Evolutionary conservation across 2,113 vertebrate species (phyloP).

Genomic region (Psophia crepitans): DNA sequence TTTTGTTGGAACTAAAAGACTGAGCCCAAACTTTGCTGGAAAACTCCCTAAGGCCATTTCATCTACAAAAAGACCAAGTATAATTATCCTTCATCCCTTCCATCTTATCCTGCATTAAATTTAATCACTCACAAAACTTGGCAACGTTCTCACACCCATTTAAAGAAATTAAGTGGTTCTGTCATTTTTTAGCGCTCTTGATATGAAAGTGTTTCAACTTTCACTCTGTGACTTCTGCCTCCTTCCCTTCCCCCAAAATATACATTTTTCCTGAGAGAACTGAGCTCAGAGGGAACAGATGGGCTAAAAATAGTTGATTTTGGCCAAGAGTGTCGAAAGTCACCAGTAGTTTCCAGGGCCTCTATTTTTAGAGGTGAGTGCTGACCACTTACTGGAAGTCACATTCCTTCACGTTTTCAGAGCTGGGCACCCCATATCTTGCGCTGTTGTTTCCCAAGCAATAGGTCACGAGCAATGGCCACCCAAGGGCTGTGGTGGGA

Average conservation of each 20-base stretch:
- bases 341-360: constrained; percentile 31
- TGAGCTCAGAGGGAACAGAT: constrained; percentile 38
- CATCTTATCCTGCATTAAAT: constrained; percentile 56
- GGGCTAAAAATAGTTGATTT: constrained; percentile 60
- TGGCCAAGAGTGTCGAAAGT: constrained; percentile 40
- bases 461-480: neutral
- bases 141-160: constrained; percentile 42
- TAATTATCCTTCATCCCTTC: constrained; percentile 59
- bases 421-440: neutral
- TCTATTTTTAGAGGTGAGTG: constrained; percentile 59
- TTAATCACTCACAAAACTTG: constrained; percentile 62
- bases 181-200: constrained; percentile 47
- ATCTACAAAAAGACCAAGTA: constrained; percentile 59
- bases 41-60: constrained; percentile 64
- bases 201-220: constrained; percentile 56
- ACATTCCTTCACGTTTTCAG: neutral
- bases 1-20: constrained; percentile 12
- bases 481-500: neutral
- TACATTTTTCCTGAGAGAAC: constrained; percentile 31
- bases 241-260: constrained; percentile 25
- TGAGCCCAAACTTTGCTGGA: constrained; percentile 46
- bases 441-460: neutral
- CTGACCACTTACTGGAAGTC: constrained; percentile 33
- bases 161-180: constrained; percentile 67
- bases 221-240: constrained; percentile 19